Base-by-base conservation (phyloP, 2,797 vertebrate species). In the Potorous gilbertii region DNA sequence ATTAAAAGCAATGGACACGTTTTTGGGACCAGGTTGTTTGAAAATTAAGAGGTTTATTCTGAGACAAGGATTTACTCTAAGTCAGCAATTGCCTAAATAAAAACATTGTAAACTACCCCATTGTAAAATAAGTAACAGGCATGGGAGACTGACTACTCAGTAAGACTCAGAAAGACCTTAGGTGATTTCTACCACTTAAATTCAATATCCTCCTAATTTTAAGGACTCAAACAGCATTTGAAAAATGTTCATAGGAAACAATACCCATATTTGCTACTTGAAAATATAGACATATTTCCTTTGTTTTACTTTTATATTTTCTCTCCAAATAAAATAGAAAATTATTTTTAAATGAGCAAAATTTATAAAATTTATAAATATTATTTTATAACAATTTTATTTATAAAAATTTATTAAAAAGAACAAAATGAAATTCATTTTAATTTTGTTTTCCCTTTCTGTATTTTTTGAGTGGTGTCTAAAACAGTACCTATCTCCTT, bases 31-130 rank as follows among this genome's bases (percentile, higher is more conserved):
- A 55, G 34, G 1, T 31, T 81, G 0, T 50, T 95, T 95, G 92
- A 93, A 95, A 97, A 95, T 92, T 93, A 93, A 94, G 89, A 90
- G 91, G 91, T 87, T 5, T 94, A 46, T 90, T 74, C n/a, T 54
- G 34, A 87, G 40, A 10, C 18, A 46, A 87, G 74, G 92, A 93
- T 87, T 11, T 94, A 46, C 81, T 59, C 40, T 55, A 46, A 91
- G 11, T 29, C 50, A 90, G 24, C 16, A 55, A 16, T 93, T 90
- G n/a, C 66, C 54, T n/a, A 93, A 24, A 89, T 57, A 91, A 91
- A 96, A 96, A 18, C 6, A 56, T 12, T 91, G 31, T 90, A 11
- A 46, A 27, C 1, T 55, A 6, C 34, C 5, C 90, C 11, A 28
- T 91, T 0, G 0, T 74, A n/a, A 55, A 46, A 94, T 89, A 8